Conservation (phyloP, 2,797 vertebrate species). For the Setipinna tenuifilis region DNA sequence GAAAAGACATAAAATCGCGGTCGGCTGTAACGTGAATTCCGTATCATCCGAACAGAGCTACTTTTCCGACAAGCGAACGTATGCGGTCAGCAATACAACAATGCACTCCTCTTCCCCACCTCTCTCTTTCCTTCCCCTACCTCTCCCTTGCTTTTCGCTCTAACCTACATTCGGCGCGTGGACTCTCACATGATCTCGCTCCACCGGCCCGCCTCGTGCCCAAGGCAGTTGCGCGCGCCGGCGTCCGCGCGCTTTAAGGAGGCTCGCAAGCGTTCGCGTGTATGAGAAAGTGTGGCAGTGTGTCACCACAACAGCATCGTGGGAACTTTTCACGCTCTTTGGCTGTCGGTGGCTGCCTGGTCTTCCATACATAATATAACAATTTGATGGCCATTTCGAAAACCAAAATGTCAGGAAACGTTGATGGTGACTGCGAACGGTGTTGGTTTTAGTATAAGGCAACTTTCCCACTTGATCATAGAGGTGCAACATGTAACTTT, state of each 20-base stretch:
- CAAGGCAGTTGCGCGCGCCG: slow-evolving; percentile 60
- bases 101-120: slow-evolving; percentile 23
- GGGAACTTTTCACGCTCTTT: slow-evolving; percentile 62
- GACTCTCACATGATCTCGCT: slow-evolving; percentile 81
- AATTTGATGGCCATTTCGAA: not conserved
- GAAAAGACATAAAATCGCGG: not conserved
- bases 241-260: slow-evolving; percentile 68
- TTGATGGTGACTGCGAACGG: no score
- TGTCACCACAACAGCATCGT: slow-evolving; percentile 70
- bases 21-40: not conserved
- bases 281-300: slow-evolving; percentile 81
- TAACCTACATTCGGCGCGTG: slow-evolving; percentile 78
- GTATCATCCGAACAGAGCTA: slow-evolving; percentile 14
- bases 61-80: slow-evolving; percentile 27
- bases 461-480: no score
- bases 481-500: not conserved
- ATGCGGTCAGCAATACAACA: slow-evolving; percentile 29
- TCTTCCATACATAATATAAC: not conserved
- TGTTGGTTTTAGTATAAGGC: no score
- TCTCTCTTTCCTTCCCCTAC: slow-evolving; percentile 43
- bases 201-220: slow-evolving; percentile 74
- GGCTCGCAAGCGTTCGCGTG: slow-evolving; percentile 61
- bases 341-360: slow-evolving; percentile 16
- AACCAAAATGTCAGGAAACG: not conserved
- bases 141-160: slow-evolving; percentile 40